These are phyloP conservation scores for Anhinga anhinga DNA, from an alignment of 2,113 vertebrate species.

Conservation along the genomic window DNA sequence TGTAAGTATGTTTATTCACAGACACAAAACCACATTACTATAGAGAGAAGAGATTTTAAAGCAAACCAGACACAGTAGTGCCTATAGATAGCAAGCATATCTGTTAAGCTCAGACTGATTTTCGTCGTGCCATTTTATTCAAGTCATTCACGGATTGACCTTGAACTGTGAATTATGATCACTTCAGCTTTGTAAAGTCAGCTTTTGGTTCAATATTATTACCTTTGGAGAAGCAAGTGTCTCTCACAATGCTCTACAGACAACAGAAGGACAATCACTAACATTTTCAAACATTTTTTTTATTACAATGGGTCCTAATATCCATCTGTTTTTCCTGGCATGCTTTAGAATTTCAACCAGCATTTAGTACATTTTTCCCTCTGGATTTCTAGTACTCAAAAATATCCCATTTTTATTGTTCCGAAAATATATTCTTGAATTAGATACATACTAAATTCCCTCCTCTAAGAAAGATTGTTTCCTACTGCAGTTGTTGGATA, in stretches of 20 bases:
- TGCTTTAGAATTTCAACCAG: neutral
- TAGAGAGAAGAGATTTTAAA: neutral
- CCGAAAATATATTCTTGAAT: slow-evolving; percentile 14
- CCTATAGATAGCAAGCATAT: neutral
- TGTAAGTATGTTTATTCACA: neutral
- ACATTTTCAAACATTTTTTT: slow-evolving; percentile 21
- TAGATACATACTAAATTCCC: neutral
- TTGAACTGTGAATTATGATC: neutral
- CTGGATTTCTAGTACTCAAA: slow-evolving; percentile 7
- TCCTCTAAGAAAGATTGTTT: neutral
- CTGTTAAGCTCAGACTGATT: neutral
- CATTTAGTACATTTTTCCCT: neutral
- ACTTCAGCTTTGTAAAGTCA: neutral
- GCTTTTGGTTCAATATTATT: slow-evolving; percentile 2
- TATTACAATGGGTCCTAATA: slow-evolving; percentile 13
- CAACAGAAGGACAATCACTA: neutral
- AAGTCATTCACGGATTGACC: neutral
- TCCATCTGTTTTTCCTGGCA: slow-evolving; percentile 41
- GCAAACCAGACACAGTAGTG: neutral
- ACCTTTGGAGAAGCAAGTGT: neutral
- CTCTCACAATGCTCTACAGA: neutral
- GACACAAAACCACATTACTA: neutral
- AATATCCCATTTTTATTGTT: slow-evolving; percentile 11
- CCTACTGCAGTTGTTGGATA: neutral
- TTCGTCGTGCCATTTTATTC: neutral